phyloP scores from a whole-genome alignment of 1,140 invertebrate species.

The Euwallacea similis region DNA sequence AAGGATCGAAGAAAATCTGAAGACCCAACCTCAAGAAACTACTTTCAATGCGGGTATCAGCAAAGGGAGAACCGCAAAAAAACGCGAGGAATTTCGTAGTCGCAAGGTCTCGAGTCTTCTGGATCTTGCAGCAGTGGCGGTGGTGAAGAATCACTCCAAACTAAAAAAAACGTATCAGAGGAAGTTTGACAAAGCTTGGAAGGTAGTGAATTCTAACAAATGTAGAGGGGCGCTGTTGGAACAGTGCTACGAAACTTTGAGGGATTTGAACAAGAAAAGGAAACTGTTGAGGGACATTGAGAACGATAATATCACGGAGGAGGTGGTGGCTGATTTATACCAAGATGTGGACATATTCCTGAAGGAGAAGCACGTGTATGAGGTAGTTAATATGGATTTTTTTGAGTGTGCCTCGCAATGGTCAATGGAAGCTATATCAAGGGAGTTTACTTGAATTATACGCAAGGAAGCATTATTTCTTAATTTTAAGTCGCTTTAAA shows the following conservation, averaged over 20 bases:
- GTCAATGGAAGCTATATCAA: no score
- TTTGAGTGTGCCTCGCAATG: constrained; percentile 21
- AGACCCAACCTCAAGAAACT: constrained; percentile 10
- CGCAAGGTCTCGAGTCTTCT: constrained; percentile 29
- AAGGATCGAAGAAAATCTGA: neutral
- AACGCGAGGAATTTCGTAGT: neutral
- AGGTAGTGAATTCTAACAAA: constrained; percentile 40
- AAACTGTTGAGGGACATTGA: constrained; percentile 46
- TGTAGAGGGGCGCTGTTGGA: constrained; percentile 26
- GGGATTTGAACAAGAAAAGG: constrained; percentile 48
- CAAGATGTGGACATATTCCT: constrained; percentile 44
- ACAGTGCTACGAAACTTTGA: constrained; percentile 42
- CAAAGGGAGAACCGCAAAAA: constrained; percentile 26
- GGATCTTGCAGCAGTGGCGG: constrained; percentile 43
- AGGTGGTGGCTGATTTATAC: constrained; percentile 43
- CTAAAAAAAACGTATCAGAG: constrained; percentile 40
- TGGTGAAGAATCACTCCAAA: constrained; percentile 39
- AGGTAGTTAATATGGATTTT: constrained; percentile 40
- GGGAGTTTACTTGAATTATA: no score
- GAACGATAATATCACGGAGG: constrained; percentile 42
- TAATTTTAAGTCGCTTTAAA: no score
- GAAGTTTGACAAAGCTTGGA: constrained; percentile 45
- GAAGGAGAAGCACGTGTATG: constrained; percentile 40
- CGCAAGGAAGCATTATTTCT: no score
- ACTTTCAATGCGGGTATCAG: neutral